These are phyloP conservation scores for Sturnus vulgaris DNA, from an alignment of 2,113 vertebrate genomes.

Conservation along the genomic window DNA sequence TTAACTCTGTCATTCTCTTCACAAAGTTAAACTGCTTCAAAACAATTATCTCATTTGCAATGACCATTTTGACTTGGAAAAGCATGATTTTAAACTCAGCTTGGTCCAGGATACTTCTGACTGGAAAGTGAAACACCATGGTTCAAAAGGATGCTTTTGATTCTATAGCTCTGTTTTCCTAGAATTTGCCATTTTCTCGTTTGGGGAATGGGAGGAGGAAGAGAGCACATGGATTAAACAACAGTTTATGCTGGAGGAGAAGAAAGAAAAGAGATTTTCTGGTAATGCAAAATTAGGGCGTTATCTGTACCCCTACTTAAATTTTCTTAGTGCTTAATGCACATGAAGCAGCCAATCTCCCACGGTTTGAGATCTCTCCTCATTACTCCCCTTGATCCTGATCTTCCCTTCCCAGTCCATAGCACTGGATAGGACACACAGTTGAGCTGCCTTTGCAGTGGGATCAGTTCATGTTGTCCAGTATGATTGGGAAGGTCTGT, in stretches of 20 bases:
- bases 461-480: neutral
- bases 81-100: neutral
- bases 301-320: neutral
- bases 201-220: neutral
- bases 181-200: neutral
- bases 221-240: neutral
- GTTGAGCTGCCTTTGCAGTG: neutral
- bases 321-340: neutral
- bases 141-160: neutral
- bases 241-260: neutral
- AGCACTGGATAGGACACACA: neutral
- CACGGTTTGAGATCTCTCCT: neutral
- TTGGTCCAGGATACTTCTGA: neutral
- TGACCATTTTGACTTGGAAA: neutral
- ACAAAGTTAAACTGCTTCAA: neutral
- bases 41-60: neutral
- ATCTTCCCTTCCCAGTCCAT: neutral
- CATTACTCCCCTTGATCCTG: accelerated
- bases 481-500: neutral
- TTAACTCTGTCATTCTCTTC: neutral
- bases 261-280: neutral
- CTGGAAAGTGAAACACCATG: neutral
- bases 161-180: neutral
- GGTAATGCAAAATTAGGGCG: neutral
- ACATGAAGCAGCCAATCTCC: neutral